Percentiles rank a stretch among this genome's conserved stretches.
phyloP scores from a whole-genome alignment of 2,113 vertebrate species.

The Petrocephalus microphthalmus region DNA sequence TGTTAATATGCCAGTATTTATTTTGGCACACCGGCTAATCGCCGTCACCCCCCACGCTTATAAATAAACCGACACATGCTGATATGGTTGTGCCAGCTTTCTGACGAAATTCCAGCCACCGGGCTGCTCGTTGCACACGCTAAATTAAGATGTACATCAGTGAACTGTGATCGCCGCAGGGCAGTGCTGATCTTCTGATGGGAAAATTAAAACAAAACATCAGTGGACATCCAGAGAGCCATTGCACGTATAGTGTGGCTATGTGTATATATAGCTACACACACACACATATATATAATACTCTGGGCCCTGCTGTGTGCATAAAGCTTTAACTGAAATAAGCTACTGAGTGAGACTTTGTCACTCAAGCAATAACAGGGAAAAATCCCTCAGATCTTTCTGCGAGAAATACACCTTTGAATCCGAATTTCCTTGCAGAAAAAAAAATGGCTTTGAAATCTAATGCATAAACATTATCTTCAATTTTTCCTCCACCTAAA shows the following conservation, averaged over 20 bases:
- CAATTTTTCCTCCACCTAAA: slow-evolving; percentile 62
- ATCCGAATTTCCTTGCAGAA: slow-evolving; percentile 71
- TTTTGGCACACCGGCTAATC: not conserved
- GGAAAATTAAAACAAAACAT: not conserved
- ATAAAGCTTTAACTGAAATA: slow-evolving; percentile 55
- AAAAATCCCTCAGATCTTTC: slow-evolving; percentile 67
- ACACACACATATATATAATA: slow-evolving; percentile 33
- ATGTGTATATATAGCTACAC: slow-evolving; percentile 19
- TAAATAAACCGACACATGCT: not conserved
- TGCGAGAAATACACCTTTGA: slow-evolving; percentile 71
- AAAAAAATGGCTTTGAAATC: slow-evolving; percentile 70
- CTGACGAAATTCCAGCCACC: not conserved
- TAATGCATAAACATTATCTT: slow-evolving; percentile 74
- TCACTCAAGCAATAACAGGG: slow-evolving; percentile 67
- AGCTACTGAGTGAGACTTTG: slow-evolving; percentile 64
- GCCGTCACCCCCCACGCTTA: not conserved
- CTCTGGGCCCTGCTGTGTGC: slow-evolving; percentile 49
- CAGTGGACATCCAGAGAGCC: slow-evolving; percentile 31
- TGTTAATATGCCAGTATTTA: not conserved
- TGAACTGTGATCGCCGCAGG: not conserved
- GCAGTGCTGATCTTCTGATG: not conserved
- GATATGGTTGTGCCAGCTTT: not conserved
- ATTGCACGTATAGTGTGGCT: slow-evolving; percentile 7
- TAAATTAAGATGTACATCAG: not conserved
- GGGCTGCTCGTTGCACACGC: not conserved